Base-by-base conservation (phyloP, 1,140 invertebrate genomes). In the Neodiprion lecontei region DNA sequence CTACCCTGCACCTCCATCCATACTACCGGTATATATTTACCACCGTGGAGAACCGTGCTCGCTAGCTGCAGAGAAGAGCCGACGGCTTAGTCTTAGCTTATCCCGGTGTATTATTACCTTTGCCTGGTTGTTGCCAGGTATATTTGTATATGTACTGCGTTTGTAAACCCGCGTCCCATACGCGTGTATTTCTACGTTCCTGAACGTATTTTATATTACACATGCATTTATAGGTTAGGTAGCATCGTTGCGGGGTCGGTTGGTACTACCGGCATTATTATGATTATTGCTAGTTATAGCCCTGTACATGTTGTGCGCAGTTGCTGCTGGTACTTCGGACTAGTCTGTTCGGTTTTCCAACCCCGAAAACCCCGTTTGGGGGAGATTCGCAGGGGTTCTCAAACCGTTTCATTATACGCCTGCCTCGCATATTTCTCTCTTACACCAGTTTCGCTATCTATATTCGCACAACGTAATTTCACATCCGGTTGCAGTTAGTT, bases 71-170 rank as follows among this genome's bases (percentile, higher is more conserved):
- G 70, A 71, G 70, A 23, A 50, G 70, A 50, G 48, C 28, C 28
- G 28, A 40, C 28, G 1, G 28, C 70, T 71, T 50, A 50, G 70
- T 71, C 70, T 71, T 71, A 50, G 40, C 70, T 47, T 71, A 71
- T 71, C 70, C 70, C 48, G 70, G 70, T 71, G 70, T 71, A 71
- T 71, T 71, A 71, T 71, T 71, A 71, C 70, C 70, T 71, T 21
- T 71, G 23, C 48, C 48, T 17, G n/a, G 23, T 71, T 4, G 23
- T 71, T 71, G 48, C 70, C 70, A 71, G 70, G 70, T 71, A 71
- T 50, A 50, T 69, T 69, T 69, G n/a, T 61, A 61, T 61, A 61
- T 17, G n/a, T 61, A 61, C 53, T 11, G 53, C 53, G 9, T 17
- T 5, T 7, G 7, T 12, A 61, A 5, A 61, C 53, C 1, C 28